Base-by-base conservation (phyloP, 2,888 invertebrate genomes). In the Mesopsocus fuscifrons region DNA sequence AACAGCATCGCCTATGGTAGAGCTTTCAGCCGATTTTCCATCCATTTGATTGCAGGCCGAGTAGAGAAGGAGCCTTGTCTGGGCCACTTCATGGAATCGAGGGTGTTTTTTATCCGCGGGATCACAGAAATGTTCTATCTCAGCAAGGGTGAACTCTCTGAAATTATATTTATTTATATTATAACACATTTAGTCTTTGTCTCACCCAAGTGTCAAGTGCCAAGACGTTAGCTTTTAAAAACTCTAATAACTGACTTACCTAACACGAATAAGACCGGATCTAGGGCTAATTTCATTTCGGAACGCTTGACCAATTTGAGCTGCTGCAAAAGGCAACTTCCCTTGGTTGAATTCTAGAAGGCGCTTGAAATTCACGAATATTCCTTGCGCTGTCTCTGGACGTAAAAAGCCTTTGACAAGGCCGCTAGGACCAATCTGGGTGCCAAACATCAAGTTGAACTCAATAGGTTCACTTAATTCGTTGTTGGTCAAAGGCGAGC, bases 111-210 rank as follows among this genome's bases (percentile, higher is more conserved):
- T 95, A 52, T 80, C 71, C 1, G 55, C 61, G 0, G 94, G 89
- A 64, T 98, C 95, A 61, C 95, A 94, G 61, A 99, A 99, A 64
- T 99, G 95, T 62, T 99, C 98, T 53, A 99, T 98, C 67, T 99
- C 98, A 47, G 94, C 95, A 97, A 99, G 97, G 0, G 95, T 97
- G 58, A 99, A 99, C 61, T 99, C 98, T 55, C 95, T 76, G 45
- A 9, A 46, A 48, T n/a, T n/a, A n/a, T 9, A 45, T 34, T 26
- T 42, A 32, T 34, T 21, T 18, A 23, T 15, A 18, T 11, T 18
- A n/a, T 20, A 41, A 42, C 15, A 26, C 4, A 3, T 40, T 9
- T 43, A n/a, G 9, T 6, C 13, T 18, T 13, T 15, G n/a, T 41
- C 9, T 18, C 9, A 23, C 9, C 23, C 13, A 9, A 43, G 13